Percentiles rank a stretch among this genome's conserved stretches.
Conservation (phyloP, 2,888 invertebrate species). For the Eristalinus sepulchralis region DNA sequence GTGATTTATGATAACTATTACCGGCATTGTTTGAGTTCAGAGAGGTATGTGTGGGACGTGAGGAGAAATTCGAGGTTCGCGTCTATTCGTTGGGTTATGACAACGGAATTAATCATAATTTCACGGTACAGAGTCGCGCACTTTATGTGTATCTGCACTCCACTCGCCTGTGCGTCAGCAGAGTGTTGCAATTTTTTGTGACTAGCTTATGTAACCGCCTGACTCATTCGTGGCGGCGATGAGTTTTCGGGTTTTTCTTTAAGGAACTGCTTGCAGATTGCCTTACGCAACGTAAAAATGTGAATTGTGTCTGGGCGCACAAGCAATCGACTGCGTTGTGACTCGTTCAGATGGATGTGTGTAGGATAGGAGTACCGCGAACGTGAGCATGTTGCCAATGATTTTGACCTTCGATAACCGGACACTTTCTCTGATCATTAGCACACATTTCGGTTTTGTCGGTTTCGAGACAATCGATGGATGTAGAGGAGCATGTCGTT, state of each 20-base stretch:
- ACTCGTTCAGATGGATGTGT: neutral
- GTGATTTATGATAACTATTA: neutral
- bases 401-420: constrained; percentile 52
- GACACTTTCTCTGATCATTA: constrained; percentile 55
- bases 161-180: constrained; percentile 40
- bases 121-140: constrained; percentile 27
- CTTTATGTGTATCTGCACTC: constrained; percentile 38
- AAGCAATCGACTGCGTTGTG: neutral
- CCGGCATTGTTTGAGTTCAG: neutral
- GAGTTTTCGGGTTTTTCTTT: neutral
- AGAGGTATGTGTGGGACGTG: neutral
- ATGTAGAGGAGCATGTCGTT: neutral
- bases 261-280: neutral
- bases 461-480: neutral
- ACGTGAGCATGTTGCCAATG: neutral
- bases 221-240: neutral
- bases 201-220: neutral
- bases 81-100: neutral
- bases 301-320: neutral
- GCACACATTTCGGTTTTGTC: constrained; percentile 21
- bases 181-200: constrained; percentile 48
- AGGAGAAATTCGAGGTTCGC: constrained; percentile 1
- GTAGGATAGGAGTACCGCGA: neutral
- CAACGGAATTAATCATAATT: constrained; percentile 38
- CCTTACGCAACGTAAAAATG: neutral